Percentiles rank a stretch among this genome's conserved stretches.
Evolutionary conservation across 2,113 vertebrate genomes (phyloP).

Genomic region (Kryptolebias marmoratus): DNA sequence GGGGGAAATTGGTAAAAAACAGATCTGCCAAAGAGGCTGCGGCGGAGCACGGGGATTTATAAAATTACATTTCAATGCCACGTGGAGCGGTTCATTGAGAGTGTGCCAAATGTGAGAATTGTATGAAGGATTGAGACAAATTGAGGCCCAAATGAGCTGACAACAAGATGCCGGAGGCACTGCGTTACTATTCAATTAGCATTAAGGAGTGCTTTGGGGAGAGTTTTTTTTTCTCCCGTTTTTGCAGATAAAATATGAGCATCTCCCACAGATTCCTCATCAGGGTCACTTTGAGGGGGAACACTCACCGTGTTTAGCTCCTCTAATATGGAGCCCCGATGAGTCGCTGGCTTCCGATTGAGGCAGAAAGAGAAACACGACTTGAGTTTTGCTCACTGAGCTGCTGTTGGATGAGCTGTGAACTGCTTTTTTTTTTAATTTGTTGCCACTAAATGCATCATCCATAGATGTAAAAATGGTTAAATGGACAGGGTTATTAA

Average conservation of each 20-base stretch:
- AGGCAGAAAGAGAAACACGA: constrained; percentile 44
- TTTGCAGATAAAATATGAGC: constrained; percentile 81
- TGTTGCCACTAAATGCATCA: constrained; percentile 14
- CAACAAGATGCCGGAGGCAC: constrained; percentile 79
- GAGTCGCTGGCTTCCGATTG: constrained; percentile 63
- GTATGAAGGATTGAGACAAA: constrained; percentile 84
- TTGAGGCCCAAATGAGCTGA: constrained; percentile 80
- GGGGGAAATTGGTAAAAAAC: constrained; percentile 31
- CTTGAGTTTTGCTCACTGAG: constrained; percentile 56
- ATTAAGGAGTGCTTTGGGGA: constrained; percentile 80
- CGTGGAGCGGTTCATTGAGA: constrained; percentile 71
- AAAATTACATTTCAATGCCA: constrained; percentile 78
- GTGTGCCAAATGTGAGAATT: constrained; percentile 72
- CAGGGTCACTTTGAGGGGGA: constrained; percentile 76
- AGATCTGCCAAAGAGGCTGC: constrained; percentile 49
- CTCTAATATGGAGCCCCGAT: constrained; percentile 61
- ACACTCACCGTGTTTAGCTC: constrained; percentile 75
- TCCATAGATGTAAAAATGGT: constrained; percentile 33
- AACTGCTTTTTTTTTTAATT: constrained; percentile 41
- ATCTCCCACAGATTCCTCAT: constrained; percentile 77
- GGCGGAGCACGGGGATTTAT: constrained; percentile 68
- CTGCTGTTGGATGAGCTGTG: constrained; percentile 43
- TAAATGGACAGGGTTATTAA: not conserved
- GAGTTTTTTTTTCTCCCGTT: constrained; percentile 76
- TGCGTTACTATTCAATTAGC: constrained; percentile 85